Evolutionary conservation across 2,888 invertebrate species (phyloP), one percentile per base, ranked within the genome.

Genomic region (Zhengitettix transpicula): DNA sequence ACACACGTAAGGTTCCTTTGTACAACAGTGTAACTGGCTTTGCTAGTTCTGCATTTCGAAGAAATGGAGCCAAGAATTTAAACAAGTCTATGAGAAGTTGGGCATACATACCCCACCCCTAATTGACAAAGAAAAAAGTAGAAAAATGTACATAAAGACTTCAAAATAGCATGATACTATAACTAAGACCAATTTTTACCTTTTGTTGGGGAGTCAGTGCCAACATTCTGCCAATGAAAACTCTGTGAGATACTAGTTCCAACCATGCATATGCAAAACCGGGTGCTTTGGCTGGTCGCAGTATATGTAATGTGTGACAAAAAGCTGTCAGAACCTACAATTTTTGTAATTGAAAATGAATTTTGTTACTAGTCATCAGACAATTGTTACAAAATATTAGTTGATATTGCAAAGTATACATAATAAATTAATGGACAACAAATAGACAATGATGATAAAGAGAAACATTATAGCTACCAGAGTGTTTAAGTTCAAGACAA

Each of bases 241-340:
- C 88, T 59, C 98, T 82, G 74, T 99, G 98, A 0, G 97, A 95
- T 52, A 99, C 89, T 55, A 99, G 77, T 74, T 99, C 99, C 60
- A 99, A 77, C 99, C 99, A 99, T 2, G 98, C 93, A 73, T 93
- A 99, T 60, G 95, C 89, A 74, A 99, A 99, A 0, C 93, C 96
- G 0, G 99, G 95, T 0, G 93, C 95, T 67, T 92, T 87, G 55
- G 85, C 83, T 11, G 99, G 99, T 60, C 94, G 81, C 65, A 99
- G 77, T 67, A 96, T 88, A 70, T 96, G 95, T 65, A 97, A 81
- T 0, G 94, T 92, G 74, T 97, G 94, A 71, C 96, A 95, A 74
- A 95, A 98, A 10, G 96, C 95, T 16, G 93, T 94, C 56, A 99
- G 80, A 67, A 95, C 87, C 78, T 83, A 8, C 12, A 28, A 28